Conservation (phyloP, 2,888 invertebrate genomes). For the Melanotus villosus region DNA sequence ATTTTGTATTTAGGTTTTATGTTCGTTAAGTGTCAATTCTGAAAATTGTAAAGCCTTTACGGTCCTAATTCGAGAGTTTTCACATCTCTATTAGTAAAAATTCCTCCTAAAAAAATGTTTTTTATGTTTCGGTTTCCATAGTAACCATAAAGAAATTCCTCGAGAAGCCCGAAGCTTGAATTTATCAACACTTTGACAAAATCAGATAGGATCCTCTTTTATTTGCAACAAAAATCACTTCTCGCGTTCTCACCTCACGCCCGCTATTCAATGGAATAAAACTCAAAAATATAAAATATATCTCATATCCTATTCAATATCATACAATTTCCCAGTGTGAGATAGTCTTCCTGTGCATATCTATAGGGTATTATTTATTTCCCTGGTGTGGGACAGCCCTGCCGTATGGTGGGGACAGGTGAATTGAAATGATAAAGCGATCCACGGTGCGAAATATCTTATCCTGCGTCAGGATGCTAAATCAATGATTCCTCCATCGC, state of each 20-base stretch:
- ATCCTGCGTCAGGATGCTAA: conserved; percentile 44
- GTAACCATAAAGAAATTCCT: neutral
- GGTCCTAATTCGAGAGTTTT: no score
- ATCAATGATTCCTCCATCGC: conserved; percentile 33
- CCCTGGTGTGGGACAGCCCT: conserved; percentile 43
- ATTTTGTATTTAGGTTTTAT: no score
- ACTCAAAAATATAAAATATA: conserved; percentile 58
- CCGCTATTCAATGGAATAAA: conserved; percentile 42
- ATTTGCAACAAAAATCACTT: conserved; percentile 27
- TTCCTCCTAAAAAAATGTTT: no score
- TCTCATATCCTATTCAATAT: conserved; percentile 60
- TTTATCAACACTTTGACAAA: conserved; percentile 16
- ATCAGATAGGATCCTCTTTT: conserved; percentile 20
- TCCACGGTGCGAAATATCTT: conserved; percentile 48
- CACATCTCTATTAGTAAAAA: no score
- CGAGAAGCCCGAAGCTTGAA: neutral
- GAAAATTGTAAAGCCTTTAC: no score
- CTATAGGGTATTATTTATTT: conserved; percentile 52
- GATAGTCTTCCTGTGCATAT: conserved; percentile 59
- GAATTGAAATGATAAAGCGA: conserved; percentile 52
- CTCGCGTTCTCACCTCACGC: conserved; percentile 6
- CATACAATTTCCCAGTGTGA: conserved; percentile 59
- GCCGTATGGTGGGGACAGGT: conserved; percentile 50
- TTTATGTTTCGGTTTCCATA: neutral
- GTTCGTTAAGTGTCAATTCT: no score